These are phyloP conservation scores for Dicycla oo DNA, from an alignment of 2,888 invertebrate genomes.

Conservation along the genomic window DNA sequence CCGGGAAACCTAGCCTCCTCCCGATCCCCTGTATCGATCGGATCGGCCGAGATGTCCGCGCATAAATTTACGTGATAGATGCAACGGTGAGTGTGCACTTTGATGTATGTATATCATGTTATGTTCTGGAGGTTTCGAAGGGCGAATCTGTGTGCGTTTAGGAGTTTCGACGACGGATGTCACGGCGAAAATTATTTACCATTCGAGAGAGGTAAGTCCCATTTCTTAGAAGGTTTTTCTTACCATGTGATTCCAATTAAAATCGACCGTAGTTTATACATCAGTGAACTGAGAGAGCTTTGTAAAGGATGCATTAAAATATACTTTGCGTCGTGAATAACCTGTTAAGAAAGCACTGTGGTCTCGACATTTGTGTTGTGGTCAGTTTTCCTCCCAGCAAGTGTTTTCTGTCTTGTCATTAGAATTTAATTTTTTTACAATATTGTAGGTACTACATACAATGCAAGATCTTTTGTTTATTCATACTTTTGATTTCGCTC, in stretches of 20 bases:
- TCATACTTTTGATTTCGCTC: not conserved
- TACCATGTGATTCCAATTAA: not conserved
- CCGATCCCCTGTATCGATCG: conserved; percentile 58
- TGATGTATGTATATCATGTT: not conserved
- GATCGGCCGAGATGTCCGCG: conserved; percentile 55
- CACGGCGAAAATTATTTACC: not conserved
- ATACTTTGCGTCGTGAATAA: conserved; percentile 11
- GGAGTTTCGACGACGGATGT: not conserved
- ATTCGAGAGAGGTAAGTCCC: not conserved
- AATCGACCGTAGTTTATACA: not conserved
- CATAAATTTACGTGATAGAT: conserved; percentile 49
- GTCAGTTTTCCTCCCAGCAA: conserved; percentile 30
- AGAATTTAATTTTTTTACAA: not conserved
- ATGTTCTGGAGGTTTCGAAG: conserved; percentile 12
- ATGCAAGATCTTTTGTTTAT: not conserved
- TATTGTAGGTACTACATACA: too few relatives aligned
- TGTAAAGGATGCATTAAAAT: conserved; percentile 23
- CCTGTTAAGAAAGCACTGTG: conserved; percentile 50
- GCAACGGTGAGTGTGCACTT: conserved; percentile 21
- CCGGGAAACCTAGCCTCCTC: conserved; percentile 41
- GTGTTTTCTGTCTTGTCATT: conserved; percentile 2
- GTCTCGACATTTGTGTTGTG: conserved; percentile 38
- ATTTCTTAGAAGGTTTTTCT: not conserved
- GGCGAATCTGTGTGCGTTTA: conserved; percentile 4
- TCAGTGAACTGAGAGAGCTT: not conserved